Conservation (phyloP, 2,888 invertebrate genomes). For the Lasius platythorax region DNA sequence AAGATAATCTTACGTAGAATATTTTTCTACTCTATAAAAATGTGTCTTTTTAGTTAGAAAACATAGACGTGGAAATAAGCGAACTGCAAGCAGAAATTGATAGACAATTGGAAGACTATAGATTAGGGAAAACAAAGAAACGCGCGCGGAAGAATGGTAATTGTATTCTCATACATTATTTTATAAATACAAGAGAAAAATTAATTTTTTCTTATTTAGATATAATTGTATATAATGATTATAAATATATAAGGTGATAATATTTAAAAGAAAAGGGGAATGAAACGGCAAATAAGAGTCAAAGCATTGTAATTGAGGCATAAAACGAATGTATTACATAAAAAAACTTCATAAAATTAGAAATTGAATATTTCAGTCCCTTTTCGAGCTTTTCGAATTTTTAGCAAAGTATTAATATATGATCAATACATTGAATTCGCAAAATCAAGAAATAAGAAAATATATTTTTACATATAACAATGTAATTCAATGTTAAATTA, state of each 20-base stretch:
- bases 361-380: too few relatives aligned
- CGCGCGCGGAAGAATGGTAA: slow-evolving; percentile 86
- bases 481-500: too few relatives aligned
- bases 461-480: too few relatives aligned
- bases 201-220: neutral
- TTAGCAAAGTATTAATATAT: too few relatives aligned
- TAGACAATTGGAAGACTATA: slow-evolving; percentile 89
- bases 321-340: too few relatives aligned
- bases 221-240: neutral
- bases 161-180: slow-evolving; percentile 71
- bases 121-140: slow-evolving; percentile 75
- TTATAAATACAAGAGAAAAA: slow-evolving; percentile 71
- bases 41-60: slow-evolving; percentile 80
- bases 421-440: too few relatives aligned
- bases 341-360: too few relatives aligned
- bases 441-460: too few relatives aligned
- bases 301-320: too few relatives aligned
- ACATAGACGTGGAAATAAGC: slow-evolving; percentile 88
- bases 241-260: neutral
- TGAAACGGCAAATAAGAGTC: neutral
- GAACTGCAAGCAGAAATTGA: slow-evolving; percentile 96
- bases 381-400: too few relatives aligned
- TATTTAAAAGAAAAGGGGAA: neutral
- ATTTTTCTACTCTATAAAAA: slow-evolving; percentile 49
- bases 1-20: neutral